Evolutionary conservation across 2,797 vertebrate species (phyloP), one percentile per base, ranked within the genome.

Genomic region (Coregonus suidteri): DNA sequence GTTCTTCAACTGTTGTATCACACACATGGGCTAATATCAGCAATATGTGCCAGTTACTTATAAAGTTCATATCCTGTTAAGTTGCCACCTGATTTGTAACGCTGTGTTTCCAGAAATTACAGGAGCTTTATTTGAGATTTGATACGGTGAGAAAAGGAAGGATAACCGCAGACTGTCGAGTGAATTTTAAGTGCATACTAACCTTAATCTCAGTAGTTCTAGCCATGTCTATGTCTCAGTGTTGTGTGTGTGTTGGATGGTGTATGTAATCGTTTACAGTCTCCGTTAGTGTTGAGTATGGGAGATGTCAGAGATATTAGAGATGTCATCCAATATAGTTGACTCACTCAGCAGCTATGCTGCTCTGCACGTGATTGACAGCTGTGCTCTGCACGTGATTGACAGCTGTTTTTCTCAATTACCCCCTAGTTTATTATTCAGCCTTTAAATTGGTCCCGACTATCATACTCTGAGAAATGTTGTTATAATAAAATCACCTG

Each of bases 251-350:
- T 25, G 16, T 18, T 83, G 88, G 90, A 74, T 84, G 82, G 82
- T 78, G 85, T 11, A 81, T 75, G 53, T 47, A 47, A 71, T 76
- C 82, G 34, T 84, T 85, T 86, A 73, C 79, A 7, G 54, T 79
- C 79, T 82, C 71, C 81, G 81, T 18, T 51, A 66, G 83, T 71
- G 81, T 74, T 81, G 83, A 86, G 79, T 82, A 82, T 69, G 62
- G 75, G 71, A 84, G 86, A 85, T 85, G 90, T 87, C 84, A 88
- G 31, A 25, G 41, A 47, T 47, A 47, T 47, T 13, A 47, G 41
- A 84, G 87, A 85, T 85, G 90, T 88, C 84, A 88, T 83, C 14
- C 70, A 79, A 88, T 84, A 71, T 81, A 47, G 79, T 14, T 37
- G 82, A 81, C 75, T 77, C 75, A 30, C 74, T 76, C 74, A 47